Percentiles rank a stretch among this genome's conserved stretches.
Conservation (phyloP, 2,888 invertebrate species). For the Mythimna ferrago region DNA sequence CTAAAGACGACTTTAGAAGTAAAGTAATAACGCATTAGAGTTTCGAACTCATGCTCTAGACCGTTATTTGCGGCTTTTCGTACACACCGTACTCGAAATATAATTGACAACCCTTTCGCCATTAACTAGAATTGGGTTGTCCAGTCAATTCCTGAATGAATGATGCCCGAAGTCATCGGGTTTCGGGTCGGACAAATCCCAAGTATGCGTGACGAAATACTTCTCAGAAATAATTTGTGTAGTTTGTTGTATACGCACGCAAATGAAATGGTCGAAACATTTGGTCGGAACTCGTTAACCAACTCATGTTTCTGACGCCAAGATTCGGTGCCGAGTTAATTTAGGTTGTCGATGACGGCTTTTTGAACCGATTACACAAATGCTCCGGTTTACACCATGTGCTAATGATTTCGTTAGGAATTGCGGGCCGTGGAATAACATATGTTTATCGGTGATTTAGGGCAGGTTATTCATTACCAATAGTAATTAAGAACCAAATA, state of each 20-base stretch:
- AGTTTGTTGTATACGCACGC: slow-evolving; percentile 77
- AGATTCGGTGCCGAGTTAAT: slow-evolving; percentile 71
- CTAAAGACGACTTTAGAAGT: slow-evolving; percentile 59
- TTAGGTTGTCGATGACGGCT: slow-evolving; percentile 69
- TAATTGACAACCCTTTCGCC: slow-evolving; percentile 70
- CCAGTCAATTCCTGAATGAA: slow-evolving; percentile 75
- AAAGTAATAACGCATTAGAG: slow-evolving; percentile 63
- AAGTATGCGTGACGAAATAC: slow-evolving; percentile 79
- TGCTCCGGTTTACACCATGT: slow-evolving; percentile 62
- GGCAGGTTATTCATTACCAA: slow-evolving; percentile 29
- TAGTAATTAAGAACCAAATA: slow-evolving; percentile 29
- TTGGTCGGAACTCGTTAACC: slow-evolving; percentile 77
- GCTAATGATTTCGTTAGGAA: slow-evolving; percentile 55
- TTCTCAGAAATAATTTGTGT: slow-evolving; percentile 80
- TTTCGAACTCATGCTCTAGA: slow-evolving; percentile 61
- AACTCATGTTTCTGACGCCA: slow-evolving; percentile 72
- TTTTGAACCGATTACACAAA: slow-evolving; percentile 71
- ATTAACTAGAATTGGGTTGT: slow-evolving; percentile 71
- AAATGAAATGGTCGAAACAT: slow-evolving; percentile 79
- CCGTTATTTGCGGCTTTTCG: slow-evolving; percentile 66
- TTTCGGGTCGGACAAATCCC: slow-evolving; percentile 73
- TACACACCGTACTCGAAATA: slow-evolving; percentile 64
- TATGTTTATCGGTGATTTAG: slow-evolving; percentile 44
- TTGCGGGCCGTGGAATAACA: slow-evolving; percentile 16
- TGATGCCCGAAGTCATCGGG: slow-evolving; percentile 73